Conservation (phyloP, 2,113 vertebrate genomes). For the Serinus canaria region DNA sequence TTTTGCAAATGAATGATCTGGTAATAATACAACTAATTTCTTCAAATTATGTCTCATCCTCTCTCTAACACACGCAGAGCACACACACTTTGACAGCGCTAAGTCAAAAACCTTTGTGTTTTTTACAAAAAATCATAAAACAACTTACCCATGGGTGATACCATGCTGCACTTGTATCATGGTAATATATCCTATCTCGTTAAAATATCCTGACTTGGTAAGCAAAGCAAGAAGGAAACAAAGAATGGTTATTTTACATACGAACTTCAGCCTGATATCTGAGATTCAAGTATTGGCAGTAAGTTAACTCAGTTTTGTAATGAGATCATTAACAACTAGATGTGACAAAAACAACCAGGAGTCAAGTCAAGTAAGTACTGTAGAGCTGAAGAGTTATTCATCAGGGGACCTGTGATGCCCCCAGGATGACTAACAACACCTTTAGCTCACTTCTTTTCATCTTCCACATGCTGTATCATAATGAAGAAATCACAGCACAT, state of each 20-base stretch:
- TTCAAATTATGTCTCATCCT: background rate
- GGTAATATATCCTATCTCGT: background rate
- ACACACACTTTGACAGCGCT: background rate
- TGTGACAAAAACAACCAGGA: background rate
- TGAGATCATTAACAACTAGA: background rate
- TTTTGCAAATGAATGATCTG: background rate
- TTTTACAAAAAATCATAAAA: background rate
- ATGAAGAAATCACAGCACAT: background rate
- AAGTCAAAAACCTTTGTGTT: background rate
- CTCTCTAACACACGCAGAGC: background rate
- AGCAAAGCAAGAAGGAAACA: background rate
- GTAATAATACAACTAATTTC: background rate
- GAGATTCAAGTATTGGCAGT: background rate
- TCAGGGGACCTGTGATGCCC: background rate
- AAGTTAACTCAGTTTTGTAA: background rate
- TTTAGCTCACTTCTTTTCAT: background rate
- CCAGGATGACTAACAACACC: background rate
- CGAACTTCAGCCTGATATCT: background rate
- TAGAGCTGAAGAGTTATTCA: background rate
- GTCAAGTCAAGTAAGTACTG: background rate
- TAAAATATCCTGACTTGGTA: background rate
- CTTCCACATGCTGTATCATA: background rate
- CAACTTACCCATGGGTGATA: background rate
- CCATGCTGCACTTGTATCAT: background rate
- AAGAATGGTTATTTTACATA: background rate